A percentile compares a stretch with the other conserved stretches of the same genome.
phyloP scores from a whole-genome alignment of 2,113 vertebrate species.

The Dicerorhinus sumatrensis region DNA sequence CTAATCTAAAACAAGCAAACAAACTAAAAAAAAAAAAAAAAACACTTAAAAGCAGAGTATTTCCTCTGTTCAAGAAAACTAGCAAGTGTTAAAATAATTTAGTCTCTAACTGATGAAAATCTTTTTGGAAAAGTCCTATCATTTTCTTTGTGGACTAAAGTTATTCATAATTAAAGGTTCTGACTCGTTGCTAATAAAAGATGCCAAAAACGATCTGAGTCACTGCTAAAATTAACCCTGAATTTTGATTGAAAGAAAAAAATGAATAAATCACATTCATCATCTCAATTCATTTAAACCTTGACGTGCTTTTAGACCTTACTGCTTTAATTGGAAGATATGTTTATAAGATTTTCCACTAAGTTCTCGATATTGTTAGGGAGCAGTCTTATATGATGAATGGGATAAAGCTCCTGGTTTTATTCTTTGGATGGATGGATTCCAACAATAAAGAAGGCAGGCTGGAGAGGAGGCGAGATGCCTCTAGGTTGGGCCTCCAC shows the following conservation, averaged over 20 bases:
- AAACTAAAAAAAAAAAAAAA: background rate
- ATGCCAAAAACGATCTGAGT: slow-evolving; percentile 46
- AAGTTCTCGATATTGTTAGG: background rate
- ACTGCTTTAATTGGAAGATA: slow-evolving; percentile 20
- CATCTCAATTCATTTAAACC: slow-evolving; percentile 46
- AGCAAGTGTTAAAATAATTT: slow-evolving; percentile 47
- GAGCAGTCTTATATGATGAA: background rate
- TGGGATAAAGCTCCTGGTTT: background rate
- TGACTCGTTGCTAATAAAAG: slow-evolving; percentile 64
- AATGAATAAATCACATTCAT: background rate
- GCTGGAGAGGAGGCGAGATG: too few relatives aligned
- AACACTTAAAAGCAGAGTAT: background rate
- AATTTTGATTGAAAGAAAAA: slow-evolving; percentile 60
- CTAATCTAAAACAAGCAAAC: background rate
- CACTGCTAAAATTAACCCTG: slow-evolving; percentile 56
- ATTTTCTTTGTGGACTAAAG: slow-evolving; percentile 42
- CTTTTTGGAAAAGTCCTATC: slow-evolving; percentile 33
- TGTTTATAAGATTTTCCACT: background rate
- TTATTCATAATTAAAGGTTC: slow-evolving; percentile 50
- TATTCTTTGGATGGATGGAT: background rate
- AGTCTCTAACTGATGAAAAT: background rate
- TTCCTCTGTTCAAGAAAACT: slow-evolving; percentile 32
- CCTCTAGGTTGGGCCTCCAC: background rate
- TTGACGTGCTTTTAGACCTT: slow-evolving; percentile 7
- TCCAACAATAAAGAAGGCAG: background rate